Evolutionary conservation across 2,888 invertebrate species (phyloP), one percentile per base, ranked within the genome.

Genomic region (Schrankia costaestrigalis): DNA sequence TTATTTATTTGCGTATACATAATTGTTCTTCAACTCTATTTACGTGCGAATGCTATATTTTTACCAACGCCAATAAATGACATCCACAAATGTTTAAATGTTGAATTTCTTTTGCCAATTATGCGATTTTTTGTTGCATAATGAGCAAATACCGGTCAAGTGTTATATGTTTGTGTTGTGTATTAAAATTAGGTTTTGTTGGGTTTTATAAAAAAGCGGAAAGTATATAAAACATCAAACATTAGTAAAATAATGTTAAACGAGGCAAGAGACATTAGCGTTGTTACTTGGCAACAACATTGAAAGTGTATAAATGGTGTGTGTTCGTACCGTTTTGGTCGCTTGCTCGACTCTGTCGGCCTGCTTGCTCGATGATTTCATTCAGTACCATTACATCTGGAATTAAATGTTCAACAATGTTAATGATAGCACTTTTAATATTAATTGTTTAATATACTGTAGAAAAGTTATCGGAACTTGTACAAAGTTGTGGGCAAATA

Each of bases 371-470:
- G 63, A 98, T 96, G 68, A 98, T 97, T 80, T 98, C 97, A 78
- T 97, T 97, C 67, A 98, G 90, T 63, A 97, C 97, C 96, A 97
- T 96, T 46, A 98, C 97, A 90, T 98, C 98, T 98, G 89, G 32
- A 90, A 81, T 6, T 32, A 11, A 28, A 12, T 4, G n/a, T 19
- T 12, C 11, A 17, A 3, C 17, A 17, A 17, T 17, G 7, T 9
- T n/a, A 17, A 17, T 18, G 5, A 13, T 23, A 24, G 17, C 3
- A 3, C 3, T 17, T 17, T 17, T 17, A 7, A 5, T 17, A 17
- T 17, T 17, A 3, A 17, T 17, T 7, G 17, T 5, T 17, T 17
- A 17, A 17, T 17, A 17, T 5, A 5, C 4, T 5, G 3, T 7
- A 17, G 3, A 17, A 17, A 5, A 7, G 17, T 17, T 17, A 21